Percentiles rank a stretch among this genome's conserved stretches.
Conservation (phyloP, 2,888 invertebrate species). For the Bhutanitis thaidina region DNA sequence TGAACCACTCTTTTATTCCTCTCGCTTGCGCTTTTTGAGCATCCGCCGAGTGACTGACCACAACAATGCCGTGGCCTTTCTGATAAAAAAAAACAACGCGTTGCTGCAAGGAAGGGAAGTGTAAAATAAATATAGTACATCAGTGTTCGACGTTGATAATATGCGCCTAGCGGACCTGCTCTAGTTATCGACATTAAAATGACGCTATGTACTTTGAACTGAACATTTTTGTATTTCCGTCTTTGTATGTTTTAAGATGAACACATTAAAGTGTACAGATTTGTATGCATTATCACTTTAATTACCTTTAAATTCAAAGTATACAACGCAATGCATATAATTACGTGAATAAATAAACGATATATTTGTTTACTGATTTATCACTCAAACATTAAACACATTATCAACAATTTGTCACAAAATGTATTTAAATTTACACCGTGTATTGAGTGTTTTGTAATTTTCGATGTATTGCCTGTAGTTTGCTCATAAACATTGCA, state of each 20-base stretch:
- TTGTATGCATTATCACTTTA: too few relatives aligned
- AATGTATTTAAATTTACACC: too few relatives aligned
- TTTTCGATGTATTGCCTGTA: too few relatives aligned
- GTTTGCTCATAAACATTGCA: too few relatives aligned
- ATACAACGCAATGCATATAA: too few relatives aligned
- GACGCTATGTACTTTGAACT: background rate
- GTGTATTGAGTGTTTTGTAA: too few relatives aligned
- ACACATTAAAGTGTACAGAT: too few relatives aligned
- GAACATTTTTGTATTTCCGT: background rate
- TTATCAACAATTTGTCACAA: too few relatives aligned
- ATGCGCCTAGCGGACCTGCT: constrained; percentile 2
- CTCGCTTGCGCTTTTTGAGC: constrained; percentile 21
- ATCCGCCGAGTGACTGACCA: constrained; percentile 14
- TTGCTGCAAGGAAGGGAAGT: constrained; percentile 1
- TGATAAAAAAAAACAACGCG: constrained; percentile 21
- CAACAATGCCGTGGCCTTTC: constrained; percentile 22
- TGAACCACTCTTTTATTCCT: constrained; percentile 25
- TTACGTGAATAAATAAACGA: too few relatives aligned
- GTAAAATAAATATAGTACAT: constrained; percentile 10
- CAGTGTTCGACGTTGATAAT: constrained; percentile 7
- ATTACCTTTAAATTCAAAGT: too few relatives aligned
- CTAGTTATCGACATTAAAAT: background rate
- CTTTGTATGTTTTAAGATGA: background rate
- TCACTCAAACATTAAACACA: too few relatives aligned
- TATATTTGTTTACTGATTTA: too few relatives aligned